Conservation (phyloP, 2,888 invertebrate species). For the Platypus cylindrus region DNA sequence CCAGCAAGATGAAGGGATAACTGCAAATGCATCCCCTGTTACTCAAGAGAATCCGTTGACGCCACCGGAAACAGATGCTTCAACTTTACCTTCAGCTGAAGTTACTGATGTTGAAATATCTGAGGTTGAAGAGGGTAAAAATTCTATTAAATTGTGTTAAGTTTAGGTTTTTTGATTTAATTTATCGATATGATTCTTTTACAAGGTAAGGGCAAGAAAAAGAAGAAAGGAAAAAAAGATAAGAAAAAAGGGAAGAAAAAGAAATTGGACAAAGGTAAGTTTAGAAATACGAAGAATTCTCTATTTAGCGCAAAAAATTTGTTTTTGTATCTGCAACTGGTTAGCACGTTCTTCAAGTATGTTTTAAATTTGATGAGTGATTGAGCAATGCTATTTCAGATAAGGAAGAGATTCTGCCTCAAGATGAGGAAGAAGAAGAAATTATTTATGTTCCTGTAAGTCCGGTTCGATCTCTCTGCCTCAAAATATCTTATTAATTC, state of each 20-base stretch:
- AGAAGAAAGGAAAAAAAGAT: conserved; percentile 20
- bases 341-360: too few species aligned
- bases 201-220: conserved; percentile 25
- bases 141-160: conserved; percentile 8
- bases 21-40: neutral
- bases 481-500: too few species aligned
- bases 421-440: conserved; percentile 40
- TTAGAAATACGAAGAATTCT: conserved; percentile 26
- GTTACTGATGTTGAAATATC: conserved; percentile 22
- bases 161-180: conserved; percentile 12
- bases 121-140: conserved; percentile 18
- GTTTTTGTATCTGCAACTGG: too few species aligned
- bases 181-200: conserved; percentile 5
- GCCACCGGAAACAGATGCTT: conserved; percentile 21
- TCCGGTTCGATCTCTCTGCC: too few species aligned
- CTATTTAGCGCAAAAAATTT: too few species aligned
- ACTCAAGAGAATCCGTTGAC: conserved; percentile 10
- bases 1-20: conserved; percentile 3
- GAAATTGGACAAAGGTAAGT: conserved; percentile 12
- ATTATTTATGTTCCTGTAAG: conserved; percentile 44
- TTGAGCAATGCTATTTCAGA: too few species aligned
- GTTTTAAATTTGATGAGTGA: too few species aligned
- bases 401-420: conserved; percentile 24
- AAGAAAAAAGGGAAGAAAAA: conserved; percentile 27
- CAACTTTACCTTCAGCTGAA: conserved; percentile 23